Evolutionary conservation across 2,113 vertebrate species (phyloP).

Genomic region (Anas platyrhynchos): DNA sequence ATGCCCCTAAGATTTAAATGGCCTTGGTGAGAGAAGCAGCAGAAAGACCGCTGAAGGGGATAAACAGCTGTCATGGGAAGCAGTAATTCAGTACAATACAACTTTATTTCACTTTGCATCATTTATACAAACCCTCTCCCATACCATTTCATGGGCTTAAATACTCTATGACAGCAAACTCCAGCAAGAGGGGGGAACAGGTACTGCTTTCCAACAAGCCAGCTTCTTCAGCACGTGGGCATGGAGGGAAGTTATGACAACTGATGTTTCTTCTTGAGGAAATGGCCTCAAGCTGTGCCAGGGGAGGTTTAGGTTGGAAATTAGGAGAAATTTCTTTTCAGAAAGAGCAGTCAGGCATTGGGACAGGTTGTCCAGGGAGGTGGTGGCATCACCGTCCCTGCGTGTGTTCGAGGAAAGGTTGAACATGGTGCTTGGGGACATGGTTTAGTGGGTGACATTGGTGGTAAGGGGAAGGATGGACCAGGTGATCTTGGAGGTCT

Average conservation of each 20-base stretch:
- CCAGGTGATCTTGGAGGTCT: no score
- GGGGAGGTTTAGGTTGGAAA: no score
- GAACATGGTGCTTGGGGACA: no score
- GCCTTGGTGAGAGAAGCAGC: background rate
- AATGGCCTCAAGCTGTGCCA: no score
- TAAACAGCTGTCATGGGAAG: background rate
- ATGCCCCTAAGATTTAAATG: background rate
- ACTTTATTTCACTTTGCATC: background rate
- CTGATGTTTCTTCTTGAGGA: background rate
- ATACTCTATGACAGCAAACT: background rate
- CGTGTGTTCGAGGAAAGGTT: no score
- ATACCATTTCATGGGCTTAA: background rate
- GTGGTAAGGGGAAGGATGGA: no score
- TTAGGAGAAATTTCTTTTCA: no score
- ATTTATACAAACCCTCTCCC: background rate
- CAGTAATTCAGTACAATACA: background rate
- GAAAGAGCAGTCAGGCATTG: no score
- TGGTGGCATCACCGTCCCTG: no score
- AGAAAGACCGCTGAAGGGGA: background rate
- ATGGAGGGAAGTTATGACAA: background rate
- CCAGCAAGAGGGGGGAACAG: rapidly evolving
- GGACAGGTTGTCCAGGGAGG: no score
- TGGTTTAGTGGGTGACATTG: no score
- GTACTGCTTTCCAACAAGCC: background rate
- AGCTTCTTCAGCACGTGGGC: rapidly evolving